A percentile compares a stretch with the other conserved stretches of the same genome.
phyloP scores from a whole-genome alignment of 64 coral and sea anemone genomes.

The Porites australiensis region DNA sequence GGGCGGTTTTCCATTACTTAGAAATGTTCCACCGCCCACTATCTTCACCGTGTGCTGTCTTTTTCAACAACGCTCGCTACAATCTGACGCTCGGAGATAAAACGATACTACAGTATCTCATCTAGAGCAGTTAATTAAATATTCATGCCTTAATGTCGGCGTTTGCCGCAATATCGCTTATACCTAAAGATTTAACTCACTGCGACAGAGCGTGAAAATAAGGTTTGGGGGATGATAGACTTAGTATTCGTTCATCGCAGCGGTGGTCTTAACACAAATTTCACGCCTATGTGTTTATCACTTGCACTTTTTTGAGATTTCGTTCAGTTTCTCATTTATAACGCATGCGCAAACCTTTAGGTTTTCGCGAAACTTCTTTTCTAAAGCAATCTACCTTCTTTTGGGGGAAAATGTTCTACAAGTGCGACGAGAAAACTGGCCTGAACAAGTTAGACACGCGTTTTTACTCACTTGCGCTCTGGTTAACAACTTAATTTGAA shows the following conservation, averaged over 20 bases:
- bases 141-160: neutral
- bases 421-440: neutral
- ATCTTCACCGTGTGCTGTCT: neutral
- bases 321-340: neutral
- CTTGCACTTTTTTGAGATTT: slow-evolving; percentile 12
- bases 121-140: slow-evolving; percentile 36
- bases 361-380: neutral
- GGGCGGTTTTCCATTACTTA: neutral
- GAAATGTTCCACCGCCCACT: slow-evolving; percentile 24
- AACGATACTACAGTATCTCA: neutral
- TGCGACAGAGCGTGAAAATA: neutral
- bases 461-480: neutral
- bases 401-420: neutral
- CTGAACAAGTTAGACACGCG: neutral
- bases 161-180: neutral
- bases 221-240: neutral
- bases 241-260: neutral
- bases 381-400: neutral
- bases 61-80: neutral
- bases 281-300: neutral
- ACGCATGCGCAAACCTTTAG: slow-evolving; percentile 42
- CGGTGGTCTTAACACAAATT: neutral
- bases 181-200: neutral
- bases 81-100: neutral
- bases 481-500: slow-evolving; percentile 8